Base-by-base conservation (phyloP, 2,113 vertebrate genomes). In the Silurus glanis region DNA sequence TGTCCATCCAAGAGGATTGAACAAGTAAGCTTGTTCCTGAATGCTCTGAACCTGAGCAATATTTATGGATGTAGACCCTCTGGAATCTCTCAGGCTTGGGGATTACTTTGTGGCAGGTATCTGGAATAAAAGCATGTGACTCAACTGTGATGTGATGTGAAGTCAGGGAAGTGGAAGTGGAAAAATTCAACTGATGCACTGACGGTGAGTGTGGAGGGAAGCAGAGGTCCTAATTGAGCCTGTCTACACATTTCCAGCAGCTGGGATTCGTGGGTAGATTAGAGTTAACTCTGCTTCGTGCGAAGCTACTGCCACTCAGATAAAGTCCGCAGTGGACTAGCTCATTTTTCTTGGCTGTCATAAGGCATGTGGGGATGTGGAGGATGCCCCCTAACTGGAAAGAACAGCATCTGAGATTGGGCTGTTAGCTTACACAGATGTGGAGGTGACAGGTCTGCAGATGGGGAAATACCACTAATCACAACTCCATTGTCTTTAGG, bases 271-370 rank as follows among this genome's bases (percentile, higher is more conserved):
- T 89, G 89, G 87, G 76, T 90, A 93, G 91, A 94, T 94, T 93
- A 91, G 92, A 93, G 93, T 91, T 91, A 93, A 95, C 91, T 91
- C 89, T 91, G 23, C 79, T 88, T 85, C 88, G 85, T 81, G 90
- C 13, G 62, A 85, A 85, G 88, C 89, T 89, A 87, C 37, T 87
- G 91, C 80, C 87, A 93, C 90, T 94, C 92, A 93, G 88, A 87
- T 69, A 89, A 88, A 92, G 92, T 92, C 82, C 80, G 90, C 84
- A 89, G 91, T 83, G 76, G 84, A 90, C 87, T 89, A 88, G 92
- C 89, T 94, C 89, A 92, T 94, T 93, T 94, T 92, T 94, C 91
- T 92, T 91, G 17, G 86, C 91, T 94, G 94, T 94, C 92, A 93
- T 93, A 91, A 93, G 90, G 90, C 91, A 91, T 93, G 89, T 90